Evolutionary conservation across 2,888 invertebrate species (phyloP).

Genomic region (Agrenia bidenticulata): DNA sequence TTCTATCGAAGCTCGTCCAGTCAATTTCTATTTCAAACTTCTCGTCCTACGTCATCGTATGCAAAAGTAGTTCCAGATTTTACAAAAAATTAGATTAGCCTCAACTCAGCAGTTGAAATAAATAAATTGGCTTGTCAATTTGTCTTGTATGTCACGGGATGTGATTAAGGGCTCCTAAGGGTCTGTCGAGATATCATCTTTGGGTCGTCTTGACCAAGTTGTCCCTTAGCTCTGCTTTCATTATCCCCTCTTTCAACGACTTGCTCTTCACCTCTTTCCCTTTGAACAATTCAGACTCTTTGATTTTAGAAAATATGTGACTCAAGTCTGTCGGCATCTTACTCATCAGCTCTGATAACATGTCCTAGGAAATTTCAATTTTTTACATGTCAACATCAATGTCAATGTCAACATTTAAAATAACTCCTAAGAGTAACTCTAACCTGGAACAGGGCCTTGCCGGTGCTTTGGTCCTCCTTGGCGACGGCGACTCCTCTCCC

Average conservation of each 20-base stretch:
- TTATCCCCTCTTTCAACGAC: neutral
- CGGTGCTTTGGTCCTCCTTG: slow-evolving; percentile 4
- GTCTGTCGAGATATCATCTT: too few species aligned
- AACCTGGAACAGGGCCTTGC: slow-evolving; percentile 35
- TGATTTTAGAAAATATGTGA: slow-evolving; percentile 38
- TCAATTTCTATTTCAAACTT: too few species aligned
- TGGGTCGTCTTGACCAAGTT: neutral
- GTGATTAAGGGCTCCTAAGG: too few species aligned
- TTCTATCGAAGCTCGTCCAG: too few species aligned
- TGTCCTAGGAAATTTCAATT: slow-evolving; percentile 23
- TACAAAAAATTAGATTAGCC: too few species aligned
- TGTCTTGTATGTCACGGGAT: too few species aligned
- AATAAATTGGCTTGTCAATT: too few species aligned
- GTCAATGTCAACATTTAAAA: neutral
- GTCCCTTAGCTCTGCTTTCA: neutral
- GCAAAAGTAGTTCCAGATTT: too few species aligned
- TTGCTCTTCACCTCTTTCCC: neutral
- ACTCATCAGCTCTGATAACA: slow-evolving; percentile 26
- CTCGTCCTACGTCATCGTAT: too few species aligned
- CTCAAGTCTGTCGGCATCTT: slow-evolving; percentile 33
- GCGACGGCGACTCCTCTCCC: slow-evolving; percentile 15
- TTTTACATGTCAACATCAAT: neutral
- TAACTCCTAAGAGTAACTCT: neutral
- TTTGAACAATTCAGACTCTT: slow-evolving; percentile 23
- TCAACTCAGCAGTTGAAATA: too few species aligned